Conservation (phyloP, 2,113 vertebrate genomes). For the Hyaena hyaena region DNA sequence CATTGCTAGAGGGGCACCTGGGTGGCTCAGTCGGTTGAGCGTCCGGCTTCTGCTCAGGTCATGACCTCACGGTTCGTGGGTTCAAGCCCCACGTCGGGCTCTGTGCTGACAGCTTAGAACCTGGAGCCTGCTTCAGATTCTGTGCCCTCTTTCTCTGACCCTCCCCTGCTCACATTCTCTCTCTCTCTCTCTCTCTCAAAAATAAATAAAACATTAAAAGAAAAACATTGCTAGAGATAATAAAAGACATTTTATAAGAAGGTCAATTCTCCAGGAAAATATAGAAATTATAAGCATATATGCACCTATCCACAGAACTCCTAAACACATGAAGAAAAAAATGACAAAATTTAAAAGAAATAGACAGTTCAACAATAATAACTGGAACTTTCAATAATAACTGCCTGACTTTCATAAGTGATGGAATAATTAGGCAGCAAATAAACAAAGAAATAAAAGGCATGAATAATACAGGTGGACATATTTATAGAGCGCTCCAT, state of each 20-base stretch:
- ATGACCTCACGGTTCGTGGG: too few species aligned
- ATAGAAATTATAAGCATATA: not conserved
- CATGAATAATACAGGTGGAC: not conserved
- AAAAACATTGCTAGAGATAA: not conserved
- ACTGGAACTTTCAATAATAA: not conserved
- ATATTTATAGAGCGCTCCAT: not conserved
- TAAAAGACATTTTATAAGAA: not conserved
- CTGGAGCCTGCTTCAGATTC: too few species aligned
- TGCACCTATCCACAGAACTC: not conserved
- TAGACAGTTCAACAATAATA: not conserved
- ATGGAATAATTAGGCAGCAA: not conserved
- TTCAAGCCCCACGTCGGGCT: too few species aligned
- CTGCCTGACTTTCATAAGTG: not conserved
- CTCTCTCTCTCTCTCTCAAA: too few species aligned
- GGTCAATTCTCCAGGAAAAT: not conserved
- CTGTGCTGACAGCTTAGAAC: too few species aligned
- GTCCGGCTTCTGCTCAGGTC: too few species aligned
- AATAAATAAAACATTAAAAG: not conserved
- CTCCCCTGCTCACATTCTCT: too few species aligned
- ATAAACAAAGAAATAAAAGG: not conserved
- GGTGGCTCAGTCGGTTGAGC: too few species aligned
- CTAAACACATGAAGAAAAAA: not conserved
- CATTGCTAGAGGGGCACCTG: not conserved
- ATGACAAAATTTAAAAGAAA: not conserved
- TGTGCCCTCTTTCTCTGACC: too few species aligned